A percentile compares a stretch with the other conserved stretches of the same genome.
Conservation (phyloP, 1,140 invertebrate species). For the Brachionus angularis region DNA sequence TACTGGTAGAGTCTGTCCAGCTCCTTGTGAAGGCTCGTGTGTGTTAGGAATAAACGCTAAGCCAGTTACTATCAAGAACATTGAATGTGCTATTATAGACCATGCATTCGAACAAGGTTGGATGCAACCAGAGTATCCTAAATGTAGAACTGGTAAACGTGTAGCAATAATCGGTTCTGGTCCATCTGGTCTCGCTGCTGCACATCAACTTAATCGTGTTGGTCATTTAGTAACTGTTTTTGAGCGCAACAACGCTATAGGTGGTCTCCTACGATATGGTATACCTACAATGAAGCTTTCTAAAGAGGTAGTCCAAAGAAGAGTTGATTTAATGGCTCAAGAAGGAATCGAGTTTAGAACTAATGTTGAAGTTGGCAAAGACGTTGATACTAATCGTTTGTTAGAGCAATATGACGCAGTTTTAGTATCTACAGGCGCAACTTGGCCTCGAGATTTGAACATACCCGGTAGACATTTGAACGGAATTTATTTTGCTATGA, state of each 20-base stretch:
- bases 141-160: conserved; percentile 71
- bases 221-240: conserved; percentile 83
- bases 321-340: conserved; percentile 76
- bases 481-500: conserved; percentile 89
- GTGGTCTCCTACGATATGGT: conserved; percentile 90
- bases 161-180: conserved; percentile 92
- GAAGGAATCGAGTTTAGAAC: conserved; percentile 89
- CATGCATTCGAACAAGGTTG: conserved; percentile 93
- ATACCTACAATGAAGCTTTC: conserved; percentile 96
- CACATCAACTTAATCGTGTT: conserved; percentile 93
- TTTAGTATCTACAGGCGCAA: conserved; percentile 83
- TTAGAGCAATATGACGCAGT: conserved; percentile 77
- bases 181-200: conserved; percentile 86
- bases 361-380: conserved; percentile 80
- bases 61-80: conserved; percentile 96
- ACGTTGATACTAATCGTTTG: conserved; percentile 71
- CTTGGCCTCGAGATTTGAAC: conserved; percentile 82
- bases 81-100: conserved; percentile 97
- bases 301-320: conserved; percentile 78
- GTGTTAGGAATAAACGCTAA: conserved; percentile 76
- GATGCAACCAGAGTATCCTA: conserved; percentile 77
- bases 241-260: conserved; percentile 89
- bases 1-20: conserved; percentile 93
- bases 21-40: conserved; percentile 96
- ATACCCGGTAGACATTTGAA: conserved; percentile 56